Percentiles rank a stretch among this genome's conserved stretches.
Evolutionary conservation across 2,888 invertebrate species (phyloP).

Genomic region (Tipula helvola): DNA sequence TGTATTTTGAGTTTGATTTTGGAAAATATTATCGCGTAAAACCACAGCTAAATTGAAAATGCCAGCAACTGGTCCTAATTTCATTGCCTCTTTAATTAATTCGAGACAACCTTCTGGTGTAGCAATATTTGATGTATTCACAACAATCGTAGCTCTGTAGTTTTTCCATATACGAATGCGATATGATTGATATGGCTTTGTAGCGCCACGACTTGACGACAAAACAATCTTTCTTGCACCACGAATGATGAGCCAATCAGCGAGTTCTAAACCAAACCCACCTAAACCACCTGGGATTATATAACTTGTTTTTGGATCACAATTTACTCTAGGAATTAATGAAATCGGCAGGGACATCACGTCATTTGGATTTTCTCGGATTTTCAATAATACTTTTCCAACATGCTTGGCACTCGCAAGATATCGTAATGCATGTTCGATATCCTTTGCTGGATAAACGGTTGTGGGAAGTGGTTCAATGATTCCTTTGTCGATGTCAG

Average conservation of each 20-base stretch:
- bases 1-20: conserved; percentile 58
- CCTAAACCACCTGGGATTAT: conserved; percentile 72
- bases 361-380: conserved; percentile 24
- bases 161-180: conserved; percentile 19
- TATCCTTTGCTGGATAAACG: conserved; percentile 48
- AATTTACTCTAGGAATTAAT: conserved; percentile 26
- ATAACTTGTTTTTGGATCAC: conserved; percentile 33
- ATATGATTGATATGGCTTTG: conserved; percentile 69
- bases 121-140: conserved; percentile 45
- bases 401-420: conserved; percentile 64
- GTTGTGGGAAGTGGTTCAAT: conserved; percentile 46
- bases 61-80: conserved; percentile 60
- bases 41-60: conserved; percentile 85
- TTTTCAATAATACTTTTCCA: conserved; percentile 51
- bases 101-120: conserved; percentile 53
- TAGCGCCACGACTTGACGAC: conserved; percentile 66
- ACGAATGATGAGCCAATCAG: conserved; percentile 72
- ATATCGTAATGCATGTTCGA: conserved; percentile 58
- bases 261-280: conserved; percentile 82
- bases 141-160: conserved; percentile 46
- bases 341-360: conserved; percentile 24
- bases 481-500: background rate
- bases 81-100: conserved; percentile 49
- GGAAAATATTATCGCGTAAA: conserved; percentile 60
- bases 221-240: conserved; percentile 69